Conservation (phyloP, 2,113 vertebrate species). For the Hippocampus barbouri region DNA sequence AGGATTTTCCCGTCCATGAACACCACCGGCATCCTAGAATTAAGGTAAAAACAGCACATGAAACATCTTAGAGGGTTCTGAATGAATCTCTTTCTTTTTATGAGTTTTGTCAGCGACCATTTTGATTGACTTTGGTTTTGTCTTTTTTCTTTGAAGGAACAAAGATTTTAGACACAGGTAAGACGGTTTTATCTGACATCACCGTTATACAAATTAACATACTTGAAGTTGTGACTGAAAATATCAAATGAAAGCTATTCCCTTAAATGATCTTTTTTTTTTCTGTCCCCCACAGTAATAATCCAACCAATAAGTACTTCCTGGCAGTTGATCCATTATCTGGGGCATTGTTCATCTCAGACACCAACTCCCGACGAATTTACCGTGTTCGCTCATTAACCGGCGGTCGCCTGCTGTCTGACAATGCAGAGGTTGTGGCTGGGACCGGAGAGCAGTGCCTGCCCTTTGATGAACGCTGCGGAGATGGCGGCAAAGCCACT, state of each 20-base stretch:
- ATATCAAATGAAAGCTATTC: neutral
- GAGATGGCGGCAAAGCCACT: conserved; percentile 94
- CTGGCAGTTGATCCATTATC: conserved; percentile 95
- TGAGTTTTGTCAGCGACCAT: conserved; percentile 13
- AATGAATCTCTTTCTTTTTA: no score
- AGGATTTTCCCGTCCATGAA: conserved; percentile 95
- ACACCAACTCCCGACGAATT: conserved; percentile 93
- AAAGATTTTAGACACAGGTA: conserved; percentile 99
- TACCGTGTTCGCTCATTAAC: conserved; percentile 85
- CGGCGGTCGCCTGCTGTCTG: conserved; percentile 82
- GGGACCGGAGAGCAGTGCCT: conserved; percentile 96
- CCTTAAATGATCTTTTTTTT: neutral
- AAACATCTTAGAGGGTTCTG: conserved; percentile 1
- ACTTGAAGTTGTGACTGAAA: neutral
- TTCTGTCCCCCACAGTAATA: conserved; percentile 80
- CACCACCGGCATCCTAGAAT: conserved; percentile 92
- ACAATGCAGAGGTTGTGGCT: conserved; percentile 91
- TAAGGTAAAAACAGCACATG: conserved; percentile 74
- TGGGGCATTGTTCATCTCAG: conserved; percentile 89
- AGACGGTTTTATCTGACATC: conserved; percentile 54
- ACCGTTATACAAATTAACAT: neutral
- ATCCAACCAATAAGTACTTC: conserved; percentile 98
- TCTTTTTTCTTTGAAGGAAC: conserved; percentile 84
- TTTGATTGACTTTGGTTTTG: conserved; percentile 62
- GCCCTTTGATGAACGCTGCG: conserved; percentile 95